Base-by-base conservation (phyloP, 2,888 invertebrate genomes). In the Eilema depressum region DNA sequence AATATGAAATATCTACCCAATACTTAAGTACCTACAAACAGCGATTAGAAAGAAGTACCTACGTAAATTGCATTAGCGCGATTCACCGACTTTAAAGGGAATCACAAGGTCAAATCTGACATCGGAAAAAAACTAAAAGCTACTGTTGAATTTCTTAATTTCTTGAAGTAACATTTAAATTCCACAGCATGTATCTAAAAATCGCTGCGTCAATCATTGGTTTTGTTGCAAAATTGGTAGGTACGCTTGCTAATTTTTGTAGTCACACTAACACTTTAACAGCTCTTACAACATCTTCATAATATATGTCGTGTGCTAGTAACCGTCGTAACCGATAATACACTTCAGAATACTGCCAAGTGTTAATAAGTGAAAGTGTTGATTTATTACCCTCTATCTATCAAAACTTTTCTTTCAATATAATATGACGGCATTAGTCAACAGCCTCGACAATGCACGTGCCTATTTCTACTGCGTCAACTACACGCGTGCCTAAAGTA, bases 231-330 rank as follows among this genome's bases (percentile, higher is more conserved):
- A 30, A 61, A 30, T n/a, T 59, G 26, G 30, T 33, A 33, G 25
- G 23, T 63, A 63, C 63, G 63, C 41, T 63, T 63, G 63, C 63
- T 63, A 41, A 30, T 61, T 30, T 61, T 30, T 61, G 20, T 61
- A 30, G 59, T 59, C 59, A 59, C 59, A 59, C 59, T 26, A 59
- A 59, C 25, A 25, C 59, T 25, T 59, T 59, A 26, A 59, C 26
- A 25, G 14, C 17, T 30, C 28, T 61, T 61, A 33, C 61, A 61
- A 61, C 61, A 61, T 33, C n/a, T 33, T 17, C 26, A 57, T 33
- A 14, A 62, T 20, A 63, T 20, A 33, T 25, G 63, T 37, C 63
- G 33, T 63, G 37, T 63, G 33, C 14, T 63, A 63, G 63, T 63
- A 37, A 63, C 25, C 37, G n/a, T 63, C 37, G 63, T 63, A 37